These are phyloP conservation scores for Acronicta psi DNA, from an alignment of 2,888 invertebrate species.

Conservation along the genomic window DNA sequence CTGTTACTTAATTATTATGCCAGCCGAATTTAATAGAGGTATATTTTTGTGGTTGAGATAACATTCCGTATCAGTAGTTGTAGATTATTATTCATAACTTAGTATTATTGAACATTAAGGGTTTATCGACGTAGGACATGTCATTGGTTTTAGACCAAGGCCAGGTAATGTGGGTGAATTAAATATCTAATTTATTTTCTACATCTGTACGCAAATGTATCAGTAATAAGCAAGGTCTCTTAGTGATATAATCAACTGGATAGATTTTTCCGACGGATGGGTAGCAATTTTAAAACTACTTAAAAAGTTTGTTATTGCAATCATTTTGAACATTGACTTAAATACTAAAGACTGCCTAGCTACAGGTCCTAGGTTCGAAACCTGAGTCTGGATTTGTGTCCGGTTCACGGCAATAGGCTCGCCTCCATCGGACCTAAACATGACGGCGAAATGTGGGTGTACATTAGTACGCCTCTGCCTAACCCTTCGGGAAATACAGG, in stretches of 20 bases:
- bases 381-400: too few relatives aligned
- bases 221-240: not conserved
- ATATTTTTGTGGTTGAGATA: slow-evolving; percentile 72
- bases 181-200: slow-evolving; percentile 10
- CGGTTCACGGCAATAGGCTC: too few relatives aligned
- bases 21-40: slow-evolving; percentile 80
- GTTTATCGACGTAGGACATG: slow-evolving; percentile 22
- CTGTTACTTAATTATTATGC: slow-evolving; percentile 89
- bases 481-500: too few relatives aligned
- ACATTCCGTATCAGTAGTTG: slow-evolving; percentile 50
- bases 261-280: not conserved
- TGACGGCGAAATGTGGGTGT: too few relatives aligned
- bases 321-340: too few relatives aligned
- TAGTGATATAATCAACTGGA: not conserved
- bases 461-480: too few relatives aligned
- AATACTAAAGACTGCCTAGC: too few relatives aligned
- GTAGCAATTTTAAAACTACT: too few relatives aligned
- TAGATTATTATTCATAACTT: slow-evolving; percentile 49
- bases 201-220: not conserved
- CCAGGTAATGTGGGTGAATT: slow-evolving; percentile 12
- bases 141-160: slow-evolving; percentile 33
- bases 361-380: too few relatives aligned
- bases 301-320: too few relatives aligned
- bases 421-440: too few relatives aligned
- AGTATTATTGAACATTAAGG: slow-evolving; percentile 41